Percentiles rank a stretch among this genome's conserved stretches.
phyloP scores from a whole-genome alignment of 2,888 invertebrate genomes.

The Thereva nobilitata region DNA sequence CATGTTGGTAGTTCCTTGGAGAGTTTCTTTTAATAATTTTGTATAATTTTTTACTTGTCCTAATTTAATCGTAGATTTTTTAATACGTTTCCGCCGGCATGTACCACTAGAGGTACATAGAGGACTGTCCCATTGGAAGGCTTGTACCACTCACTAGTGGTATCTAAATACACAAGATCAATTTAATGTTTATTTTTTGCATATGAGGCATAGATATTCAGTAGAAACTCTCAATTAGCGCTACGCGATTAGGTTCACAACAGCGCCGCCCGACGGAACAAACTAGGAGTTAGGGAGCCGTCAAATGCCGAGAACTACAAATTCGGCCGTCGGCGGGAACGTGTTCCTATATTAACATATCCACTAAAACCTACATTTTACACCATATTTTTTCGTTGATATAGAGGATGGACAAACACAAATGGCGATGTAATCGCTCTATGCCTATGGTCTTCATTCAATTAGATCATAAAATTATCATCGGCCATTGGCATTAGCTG shows the following conservation, averaged over 20 bases:
- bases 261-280: not conserved
- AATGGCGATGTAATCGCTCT: too few relatives aligned
- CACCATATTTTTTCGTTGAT: too few relatives aligned
- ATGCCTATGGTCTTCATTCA: too few relatives aligned
- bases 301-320: conserved; percentile 11
- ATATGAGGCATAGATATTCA: not conserved
- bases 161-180: conserved; percentile 3
- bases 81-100: conserved; percentile 17
- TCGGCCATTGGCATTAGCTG: too few relatives aligned
- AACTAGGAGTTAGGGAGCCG: conserved; percentile 6
- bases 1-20: too few relatives aligned
- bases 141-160: conserved; percentile 11
- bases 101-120: not conserved
- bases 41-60: too few relatives aligned
- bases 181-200: conserved; percentile 3
- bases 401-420: too few relatives aligned
- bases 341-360: too few relatives aligned
- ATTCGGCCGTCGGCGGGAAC: conserved; percentile 14
- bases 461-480: too few relatives aligned
- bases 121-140: conserved; percentile 4
- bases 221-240: not conserved
- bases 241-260: conserved; percentile 8
- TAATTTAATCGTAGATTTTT: too few relatives aligned
- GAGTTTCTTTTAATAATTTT: too few relatives aligned
- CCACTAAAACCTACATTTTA: too few relatives aligned